phyloP scores from a whole-genome alignment of 1,140 invertebrate genomes.

The Rhagoletis zephyria region DNA sequence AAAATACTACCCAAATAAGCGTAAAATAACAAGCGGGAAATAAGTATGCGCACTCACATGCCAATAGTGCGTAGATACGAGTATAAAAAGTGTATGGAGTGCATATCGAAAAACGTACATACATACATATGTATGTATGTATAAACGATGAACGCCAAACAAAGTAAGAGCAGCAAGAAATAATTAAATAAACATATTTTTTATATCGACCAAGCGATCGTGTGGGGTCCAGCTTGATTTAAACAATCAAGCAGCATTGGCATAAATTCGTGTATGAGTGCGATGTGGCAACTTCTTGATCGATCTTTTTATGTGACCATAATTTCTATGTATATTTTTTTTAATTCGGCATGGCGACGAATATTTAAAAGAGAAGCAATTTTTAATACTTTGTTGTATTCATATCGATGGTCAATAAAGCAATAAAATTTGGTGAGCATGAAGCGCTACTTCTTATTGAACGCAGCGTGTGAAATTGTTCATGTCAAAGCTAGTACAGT shows the following conservation, averaged over 20 bases:
- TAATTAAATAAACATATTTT: conserved; percentile 45
- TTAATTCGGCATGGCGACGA: background rate
- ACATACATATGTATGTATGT: background rate
- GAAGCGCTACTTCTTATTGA: too few species aligned
- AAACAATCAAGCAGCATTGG: background rate
- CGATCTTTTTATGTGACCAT: conserved; percentile 1
- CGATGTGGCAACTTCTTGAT: background rate
- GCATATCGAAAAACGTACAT: too few species aligned
- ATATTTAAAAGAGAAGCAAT: background rate
- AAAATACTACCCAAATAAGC: conserved; percentile 36
- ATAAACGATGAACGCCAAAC: background rate
- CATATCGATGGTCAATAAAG: background rate
- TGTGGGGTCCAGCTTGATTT: conserved; percentile 27
- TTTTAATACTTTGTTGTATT: conserved; percentile 34
- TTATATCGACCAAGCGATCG: background rate
- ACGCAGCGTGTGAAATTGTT: too few species aligned
- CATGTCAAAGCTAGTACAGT: too few species aligned
- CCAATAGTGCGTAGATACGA: background rate
- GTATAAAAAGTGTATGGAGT: too few species aligned
- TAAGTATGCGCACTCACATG: conserved; percentile 20
- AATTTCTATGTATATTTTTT: conserved; percentile 23
- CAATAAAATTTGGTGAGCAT: too few species aligned
- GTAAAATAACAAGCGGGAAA: conserved; percentile 34
- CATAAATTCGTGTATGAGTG: background rate
- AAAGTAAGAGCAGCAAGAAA: conserved; percentile 18